Percentiles rank a stretch among this genome's conserved stretches.
These are phyloP conservation scores for Lithosia quadra DNA, from an alignment of 2,888 invertebrate genomes.

Conservation along the genomic window DNA sequence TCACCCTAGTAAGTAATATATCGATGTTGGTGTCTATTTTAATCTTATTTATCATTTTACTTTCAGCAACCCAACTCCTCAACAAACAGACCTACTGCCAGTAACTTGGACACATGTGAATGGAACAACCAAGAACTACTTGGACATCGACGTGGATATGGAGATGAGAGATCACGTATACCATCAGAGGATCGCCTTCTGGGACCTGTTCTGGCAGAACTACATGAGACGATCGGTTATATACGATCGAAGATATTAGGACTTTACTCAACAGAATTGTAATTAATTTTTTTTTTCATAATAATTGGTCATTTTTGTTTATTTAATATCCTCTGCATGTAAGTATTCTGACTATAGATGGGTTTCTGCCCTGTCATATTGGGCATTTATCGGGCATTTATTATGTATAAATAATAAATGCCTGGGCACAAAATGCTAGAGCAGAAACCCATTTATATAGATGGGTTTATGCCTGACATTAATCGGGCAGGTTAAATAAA, in stretches of 20 bases:
- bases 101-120: slow-evolving; percentile 62
- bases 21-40: neutral
- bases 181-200: slow-evolving; percentile 61
- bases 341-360: too few species aligned
- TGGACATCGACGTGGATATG: slow-evolving; percentile 60
- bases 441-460: too few species aligned
- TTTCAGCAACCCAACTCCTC: slow-evolving; percentile 69
- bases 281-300: neutral
- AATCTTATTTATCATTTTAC: too few species aligned
- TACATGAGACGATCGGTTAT: slow-evolving; percentile 28
- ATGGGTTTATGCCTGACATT: too few species aligned
- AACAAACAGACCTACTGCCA: slow-evolving; percentile 54
- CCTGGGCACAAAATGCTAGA: too few species aligned
- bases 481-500: too few species aligned
- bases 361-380: too few species aligned
- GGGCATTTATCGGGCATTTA: too few species aligned
- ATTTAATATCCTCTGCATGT: too few species aligned
- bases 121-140: slow-evolving; percentile 47
- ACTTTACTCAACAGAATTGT: neutral
- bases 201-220: slow-evolving; percentile 61
- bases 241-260: slow-evolving; percentile 1
- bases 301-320: too few species aligned
- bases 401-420: too few species aligned
- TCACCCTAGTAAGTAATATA: too few species aligned
- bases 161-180: slow-evolving; percentile 54